Evolutionary conservation across 2,113 vertebrate genomes (phyloP).

Genomic region (Ictalurus furcatus): DNA sequence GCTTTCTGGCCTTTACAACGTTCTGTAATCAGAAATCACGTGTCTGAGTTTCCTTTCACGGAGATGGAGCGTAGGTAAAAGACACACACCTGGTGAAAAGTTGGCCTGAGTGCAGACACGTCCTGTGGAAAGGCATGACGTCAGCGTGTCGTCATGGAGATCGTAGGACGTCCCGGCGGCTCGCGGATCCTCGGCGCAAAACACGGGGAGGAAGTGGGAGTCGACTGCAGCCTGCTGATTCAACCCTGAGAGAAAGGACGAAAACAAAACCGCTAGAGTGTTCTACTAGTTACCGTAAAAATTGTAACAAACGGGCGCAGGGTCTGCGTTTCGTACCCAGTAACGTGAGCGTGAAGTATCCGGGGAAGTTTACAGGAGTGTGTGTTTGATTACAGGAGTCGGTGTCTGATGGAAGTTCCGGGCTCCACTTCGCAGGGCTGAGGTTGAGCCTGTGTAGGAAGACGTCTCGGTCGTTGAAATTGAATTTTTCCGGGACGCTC

Average conservation of each 20-base stretch:
- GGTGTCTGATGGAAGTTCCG: constrained; percentile 53
- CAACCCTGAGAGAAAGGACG: constrained; percentile 72
- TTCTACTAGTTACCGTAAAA: background rate
- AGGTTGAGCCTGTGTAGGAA: constrained; percentile 80
- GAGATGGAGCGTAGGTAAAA: background rate
- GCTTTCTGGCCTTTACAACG: background rate
- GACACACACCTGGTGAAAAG: constrained; percentile 69
- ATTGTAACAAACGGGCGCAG: background rate
- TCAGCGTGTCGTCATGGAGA: constrained; percentile 68
- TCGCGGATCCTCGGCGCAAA: constrained; percentile 69
- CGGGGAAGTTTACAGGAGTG: constrained; percentile 63
- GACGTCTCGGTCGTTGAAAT: constrained; percentile 68
- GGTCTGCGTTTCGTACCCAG: constrained; percentile 72
- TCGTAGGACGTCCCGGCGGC: constrained; percentile 62
- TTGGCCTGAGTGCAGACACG: constrained; percentile 63
- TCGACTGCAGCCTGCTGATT: constrained; percentile 83
- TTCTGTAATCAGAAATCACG: background rate
- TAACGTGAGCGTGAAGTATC: constrained; percentile 83
- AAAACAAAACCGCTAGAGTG: background rate
- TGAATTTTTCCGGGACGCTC: constrained; percentile 80
- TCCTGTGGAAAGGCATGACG: constrained; percentile 70
- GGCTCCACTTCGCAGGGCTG: constrained; percentile 74
- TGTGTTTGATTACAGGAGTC: constrained; percentile 47
- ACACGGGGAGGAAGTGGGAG: constrained; percentile 77
- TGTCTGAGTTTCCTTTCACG: background rate